A percentile compares a stretch with the other conserved stretches of the same genome.
These are phyloP conservation scores for Allygus modestus DNA, from an alignment of 2,888 invertebrate species.

Conservation along the genomic window DNA sequence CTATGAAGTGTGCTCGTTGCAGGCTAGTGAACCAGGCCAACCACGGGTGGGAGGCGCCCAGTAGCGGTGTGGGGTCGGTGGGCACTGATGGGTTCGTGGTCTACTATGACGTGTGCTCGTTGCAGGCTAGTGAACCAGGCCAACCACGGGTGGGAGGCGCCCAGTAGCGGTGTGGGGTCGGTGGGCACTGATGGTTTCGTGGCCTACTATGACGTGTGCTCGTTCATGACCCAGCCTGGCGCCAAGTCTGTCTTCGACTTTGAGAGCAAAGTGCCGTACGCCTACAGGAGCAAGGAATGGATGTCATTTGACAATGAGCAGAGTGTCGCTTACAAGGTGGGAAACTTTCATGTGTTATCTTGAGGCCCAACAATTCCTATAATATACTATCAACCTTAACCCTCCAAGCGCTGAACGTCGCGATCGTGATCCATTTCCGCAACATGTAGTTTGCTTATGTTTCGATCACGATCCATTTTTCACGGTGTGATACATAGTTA, in stretches of 20 bases:
- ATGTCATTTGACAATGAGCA: slow-evolving; percentile 87
- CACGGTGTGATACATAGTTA: no score
- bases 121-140: slow-evolving; percentile 79
- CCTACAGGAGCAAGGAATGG: slow-evolving; percentile 85
- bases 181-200: slow-evolving; percentile 84
- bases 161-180: slow-evolving; percentile 83
- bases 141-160: slow-evolving; percentile 84
- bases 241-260: slow-evolving; percentile 81
- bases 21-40: no score
- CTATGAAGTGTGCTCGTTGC: no score
- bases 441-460: no score
- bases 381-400: background rate
- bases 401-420: no score
- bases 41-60: no score
- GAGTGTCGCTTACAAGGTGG: slow-evolving; percentile 84
- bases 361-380: background rate
- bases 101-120: background rate
- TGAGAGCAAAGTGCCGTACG: slow-evolving; percentile 87
- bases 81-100: no score
- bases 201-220: slow-evolving; percentile 83
- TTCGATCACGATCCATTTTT: no score
- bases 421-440: no score
- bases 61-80: no score
- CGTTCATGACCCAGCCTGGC: slow-evolving; percentile 78
- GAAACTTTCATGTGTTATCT: no score